Percentiles rank a stretch among this genome's conserved stretches.
Conservation (phyloP, 2,888 invertebrate species). For the Nomada lathburiana region DNA sequence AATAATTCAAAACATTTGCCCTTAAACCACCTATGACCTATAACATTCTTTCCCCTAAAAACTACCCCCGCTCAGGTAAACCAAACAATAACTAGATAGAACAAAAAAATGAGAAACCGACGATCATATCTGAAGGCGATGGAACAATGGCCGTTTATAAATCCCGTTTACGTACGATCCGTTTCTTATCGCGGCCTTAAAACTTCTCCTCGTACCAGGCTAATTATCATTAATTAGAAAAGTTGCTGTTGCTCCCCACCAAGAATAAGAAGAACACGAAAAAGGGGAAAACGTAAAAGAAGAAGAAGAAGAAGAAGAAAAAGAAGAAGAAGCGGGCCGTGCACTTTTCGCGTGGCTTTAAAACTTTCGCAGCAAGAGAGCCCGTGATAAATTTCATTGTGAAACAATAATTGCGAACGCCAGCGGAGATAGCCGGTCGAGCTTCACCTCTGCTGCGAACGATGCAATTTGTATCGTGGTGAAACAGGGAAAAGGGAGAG, state of each 20-base stretch:
- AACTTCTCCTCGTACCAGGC: conserved; percentile 74
- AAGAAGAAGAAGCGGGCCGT: not conserved
- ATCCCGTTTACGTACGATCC: conserved; percentile 73
- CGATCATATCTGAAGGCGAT: not conserved
- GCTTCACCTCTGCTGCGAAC: conserved; percentile 30
- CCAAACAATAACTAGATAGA: not conserved
- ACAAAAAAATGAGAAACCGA: not conserved
- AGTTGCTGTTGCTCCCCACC: conserved; percentile 70
- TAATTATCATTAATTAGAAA: conserved; percentile 84
- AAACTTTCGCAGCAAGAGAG: conserved; percentile 51
- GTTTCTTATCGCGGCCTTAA: conserved; percentile 80
- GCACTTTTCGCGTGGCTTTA: conserved; percentile 41
- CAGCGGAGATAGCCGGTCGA: conserved; percentile 29
- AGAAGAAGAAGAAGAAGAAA: conserved; percentile 1
- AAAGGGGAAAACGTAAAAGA: not conserved
- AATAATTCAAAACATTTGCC: too few relatives aligned
- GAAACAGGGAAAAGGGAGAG: not conserved
- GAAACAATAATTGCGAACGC: conserved; percentile 66
- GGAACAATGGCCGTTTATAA: conserved; percentile 62
- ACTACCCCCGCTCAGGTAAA: not conserved
- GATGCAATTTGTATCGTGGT: conserved; percentile 51
- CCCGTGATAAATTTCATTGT: conserved; percentile 56
- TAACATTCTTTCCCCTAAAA: too few relatives aligned
- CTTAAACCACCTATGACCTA: too few relatives aligned
- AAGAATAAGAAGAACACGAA: not conserved